Base-by-base conservation (phyloP, 2,797 vertebrate genomes). In the Leuciscus waleckii region DNA sequence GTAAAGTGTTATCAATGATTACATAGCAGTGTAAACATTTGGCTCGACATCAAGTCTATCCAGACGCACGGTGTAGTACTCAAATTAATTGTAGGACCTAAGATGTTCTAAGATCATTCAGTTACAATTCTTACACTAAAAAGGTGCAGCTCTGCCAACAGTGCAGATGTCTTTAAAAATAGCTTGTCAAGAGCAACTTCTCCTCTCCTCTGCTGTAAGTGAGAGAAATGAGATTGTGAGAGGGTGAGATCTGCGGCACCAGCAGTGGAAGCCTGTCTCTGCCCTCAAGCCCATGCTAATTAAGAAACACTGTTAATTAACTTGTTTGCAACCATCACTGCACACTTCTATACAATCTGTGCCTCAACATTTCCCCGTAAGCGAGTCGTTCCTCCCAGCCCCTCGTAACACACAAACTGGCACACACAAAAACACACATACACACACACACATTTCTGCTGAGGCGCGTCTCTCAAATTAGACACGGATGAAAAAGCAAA, bases 301-400 rank as follows among this genome's bases (percentile, higher is more conserved):
- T 89, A 89, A 88, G 77, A 90, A 83, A 86, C 84, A 79, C 74
- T 85, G 90, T 84, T 90, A 90, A 91, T 91, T 90, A 91, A 86
- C 88, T 86, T 88, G 88, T 86, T 88, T 81, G 80, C 85, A 81
- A 85, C 87, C 73, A 88, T 81, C 76, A 70, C 83, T 75, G 87
- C 77, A 85, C 86, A 87, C 82, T 86, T 87, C 82, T 51, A 67
- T 68, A 79, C 79, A 88, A 81, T 87, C 80, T 84, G 79, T 85
- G 76, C 87, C 73, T 84, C 70, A 80, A 89, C 82, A 82, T 89
- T 77, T 85, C 77, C 67, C 71, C 81, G 73, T 23, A 65, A 88
- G 84, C 83, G 39, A 87, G 77, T 56, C 70, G 77, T 58, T 56
- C 58, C 81, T 82, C 51, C 81, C 74, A 51, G 23, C n/a, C 63